Base-by-base conservation (phyloP, 2,113 vertebrate species). In the Pseudorhombus dupliciocellatus region DNA sequence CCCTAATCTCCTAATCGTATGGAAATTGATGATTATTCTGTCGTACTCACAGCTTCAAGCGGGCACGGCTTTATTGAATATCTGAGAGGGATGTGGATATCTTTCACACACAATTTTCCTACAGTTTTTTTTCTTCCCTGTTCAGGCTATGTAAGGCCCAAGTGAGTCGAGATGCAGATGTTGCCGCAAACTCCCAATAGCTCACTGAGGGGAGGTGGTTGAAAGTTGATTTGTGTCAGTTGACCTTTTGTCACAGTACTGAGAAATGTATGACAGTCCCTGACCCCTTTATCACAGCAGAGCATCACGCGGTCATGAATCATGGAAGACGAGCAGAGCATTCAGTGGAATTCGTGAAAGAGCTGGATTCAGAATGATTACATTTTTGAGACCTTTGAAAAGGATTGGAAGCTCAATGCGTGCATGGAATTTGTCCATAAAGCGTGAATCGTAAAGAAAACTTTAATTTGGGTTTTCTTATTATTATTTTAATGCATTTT, bases 21-120 rank as follows among this genome's bases (percentile, higher is more conserved):
- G 92, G 92, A 92, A 93, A 94, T 92, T 89, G 90, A 90, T 92
- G 79, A 92, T 93, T 92, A 91, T 93, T 93, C 84, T 77, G 73
- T 84, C 75, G 66, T 87, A 83, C 79, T 68, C 62, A 65, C 66
- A 42, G 82, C 85, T 86, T 89, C 71, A 51, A 85, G 86, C 77
- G 9, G 79, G 88, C 80, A 53, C 51, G 59, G 77, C 79, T 88
- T 91, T 90, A 92, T 91, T 91, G 81, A 88, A 90, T 80, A 75
- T 70, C 81, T 74, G 75, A 87, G 79, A 84, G 78, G 44, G 65
- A 86, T 77, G 75, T 67, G 63, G 52, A 73, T 85, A 85, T 90
- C 71, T 85, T 90, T 92, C 83, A 90, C 79, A 90, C 91, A 87
- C 84, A 87, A 89, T 88, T 75, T 88, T 66, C 69, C 75, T 81